Base-by-base conservation (phyloP, 2,113 vertebrate genomes). In the Lampris megalopsis region DNA sequence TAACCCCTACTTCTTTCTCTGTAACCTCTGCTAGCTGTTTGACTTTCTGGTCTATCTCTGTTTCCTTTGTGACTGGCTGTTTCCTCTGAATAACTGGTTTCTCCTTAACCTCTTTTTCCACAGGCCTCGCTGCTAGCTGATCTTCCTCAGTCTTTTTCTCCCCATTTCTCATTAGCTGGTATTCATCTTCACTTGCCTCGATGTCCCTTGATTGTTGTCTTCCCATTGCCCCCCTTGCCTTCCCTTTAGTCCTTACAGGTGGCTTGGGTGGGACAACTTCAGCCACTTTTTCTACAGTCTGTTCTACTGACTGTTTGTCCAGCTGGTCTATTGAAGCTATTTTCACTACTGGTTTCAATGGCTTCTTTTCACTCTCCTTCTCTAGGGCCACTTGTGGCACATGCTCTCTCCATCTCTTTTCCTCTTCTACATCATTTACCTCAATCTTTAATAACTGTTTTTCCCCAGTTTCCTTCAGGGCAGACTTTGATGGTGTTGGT, bases 191-290 rank as follows among this genome's bases (percentile, higher is more conserved):
- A 79, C 88, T 85, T 0, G 84, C 86, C 50, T 91, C 89, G 2
- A 72, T 89, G 60, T 91, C 88, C 9, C 68, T 71, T 65, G 86
- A 92, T 24, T 47, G 36, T 50, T 87, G 79, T 62, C 63, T 91
- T 56, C 87, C 86, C n/a, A 58, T 57, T 42, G 1, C 68, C 1
- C 64, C 65, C 35, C 41, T 92, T 42, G 40, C 9, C 85, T 82
- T 92, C 52, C 73, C 85, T 76, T 86, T 92, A 38, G 56, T 75
- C 70, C 91, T 92, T 1, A n/a, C 13, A 6, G 92, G 90, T 41
- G 88, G 81, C 60, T 84, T 91, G 65, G 88, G 90, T 36, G 63
- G 68, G 0, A 1, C 4, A 7, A 59, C n/a, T 8, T 47, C 75
- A 63, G 45, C 36, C 1, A 68, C 58, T 60, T 47, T 79, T 50